Conservation (phyloP, 2,113 vertebrate genomes). For the western clawed frog (Xenopus tropicalis) region DNA sequence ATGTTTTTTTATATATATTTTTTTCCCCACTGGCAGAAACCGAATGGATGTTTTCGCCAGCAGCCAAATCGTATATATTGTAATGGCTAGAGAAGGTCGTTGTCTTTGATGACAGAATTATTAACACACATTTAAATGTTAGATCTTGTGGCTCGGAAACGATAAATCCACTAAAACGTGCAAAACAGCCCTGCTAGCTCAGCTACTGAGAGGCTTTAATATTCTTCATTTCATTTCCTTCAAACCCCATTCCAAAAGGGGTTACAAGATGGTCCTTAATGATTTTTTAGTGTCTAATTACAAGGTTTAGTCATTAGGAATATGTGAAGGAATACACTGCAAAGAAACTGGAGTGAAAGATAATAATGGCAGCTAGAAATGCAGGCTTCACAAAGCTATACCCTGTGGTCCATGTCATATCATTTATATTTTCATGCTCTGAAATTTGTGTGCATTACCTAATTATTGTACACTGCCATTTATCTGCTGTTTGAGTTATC, state of each 20-base stretch:
- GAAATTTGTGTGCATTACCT: conserved; percentile 38
- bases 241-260: conserved; percentile 23
- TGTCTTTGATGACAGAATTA: conserved; percentile 37
- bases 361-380: conserved; percentile 27
- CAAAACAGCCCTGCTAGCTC: conserved; percentile 24
- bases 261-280: conserved; percentile 27
- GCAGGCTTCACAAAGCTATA: conserved; percentile 36
- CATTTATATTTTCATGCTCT: conserved; percentile 32
- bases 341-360: conserved; percentile 14
- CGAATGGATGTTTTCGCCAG: conserved; percentile 29
- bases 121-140: conserved; percentile 34
- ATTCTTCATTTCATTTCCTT: conserved; percentile 7
- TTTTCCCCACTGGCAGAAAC: neutral
- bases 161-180: conserved; percentile 31
- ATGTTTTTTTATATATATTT: conserved; percentile 16
- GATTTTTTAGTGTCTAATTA: conserved; percentile 42
- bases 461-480: conserved; percentile 34
- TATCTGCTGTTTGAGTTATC: conserved; percentile 30
- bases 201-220: conserved; percentile 34
- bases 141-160: conserved; percentile 31
- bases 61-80: conserved; percentile 26
- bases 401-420: conserved; percentile 40
- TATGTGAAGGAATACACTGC: conserved; percentile 29
- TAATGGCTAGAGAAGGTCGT: conserved; percentile 28
- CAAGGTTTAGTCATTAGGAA: conserved; percentile 30